Percentiles rank a stretch among this genome's conserved stretches.
phyloP scores from a whole-genome alignment of 2,888 invertebrate genomes.

The Harpagoxenus sublaevis region DNA sequence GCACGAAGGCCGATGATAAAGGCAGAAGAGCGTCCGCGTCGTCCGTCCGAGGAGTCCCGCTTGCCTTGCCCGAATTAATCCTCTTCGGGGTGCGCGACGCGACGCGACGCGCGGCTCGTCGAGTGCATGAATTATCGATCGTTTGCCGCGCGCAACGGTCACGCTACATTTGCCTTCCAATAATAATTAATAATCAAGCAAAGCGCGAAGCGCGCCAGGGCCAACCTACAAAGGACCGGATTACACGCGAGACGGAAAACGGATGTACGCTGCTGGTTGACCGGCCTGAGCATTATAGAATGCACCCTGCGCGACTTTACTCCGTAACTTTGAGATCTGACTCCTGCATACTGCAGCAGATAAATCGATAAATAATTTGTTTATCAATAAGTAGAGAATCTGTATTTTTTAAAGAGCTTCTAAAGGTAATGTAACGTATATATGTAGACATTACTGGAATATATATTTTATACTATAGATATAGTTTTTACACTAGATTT shows the following conservation, averaged over 20 bases:
- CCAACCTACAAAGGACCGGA: conserved; percentile 71
- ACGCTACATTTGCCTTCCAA: conserved; percentile 74
- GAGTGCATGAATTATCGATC: conserved; percentile 80
- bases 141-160: conserved; percentile 42
- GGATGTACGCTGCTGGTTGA: conserved; percentile 19
- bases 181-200: conserved; percentile 80
- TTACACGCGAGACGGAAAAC: conserved; percentile 72
- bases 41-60: conserved; percentile 9
- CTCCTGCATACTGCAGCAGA: background rate
- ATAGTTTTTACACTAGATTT: too few relatives aligned
- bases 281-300: conserved; percentile 14
- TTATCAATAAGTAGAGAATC: background rate
- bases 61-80: conserved; percentile 73
- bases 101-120: conserved; percentile 68
- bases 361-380: background rate
- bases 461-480: background rate
- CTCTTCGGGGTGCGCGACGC: conserved; percentile 59
- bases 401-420: background rate
- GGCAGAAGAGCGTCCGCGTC: conserved; percentile 1
- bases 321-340: conserved; percentile 18
- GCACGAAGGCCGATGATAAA: conserved; percentile 33
- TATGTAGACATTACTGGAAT: background rate
- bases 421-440: background rate
- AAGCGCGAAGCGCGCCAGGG: conserved; percentile 61
- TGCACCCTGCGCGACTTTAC: background rate